Conservation (phyloP, 1,140 invertebrate genomes). For the Popillia japonica region DNA sequence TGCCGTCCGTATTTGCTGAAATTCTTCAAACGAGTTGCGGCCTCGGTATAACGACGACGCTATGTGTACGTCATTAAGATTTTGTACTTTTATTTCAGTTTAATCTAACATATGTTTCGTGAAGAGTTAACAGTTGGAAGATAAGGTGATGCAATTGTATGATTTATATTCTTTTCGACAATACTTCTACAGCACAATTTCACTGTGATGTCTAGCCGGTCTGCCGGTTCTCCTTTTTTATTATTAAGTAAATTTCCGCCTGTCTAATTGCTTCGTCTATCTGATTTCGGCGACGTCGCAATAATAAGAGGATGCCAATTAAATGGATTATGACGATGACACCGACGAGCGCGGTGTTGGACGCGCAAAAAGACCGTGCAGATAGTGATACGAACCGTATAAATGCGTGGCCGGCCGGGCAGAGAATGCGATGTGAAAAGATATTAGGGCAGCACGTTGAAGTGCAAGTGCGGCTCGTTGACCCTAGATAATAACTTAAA, state of each 20-base stretch:
- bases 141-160: no score
- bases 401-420: not conserved
- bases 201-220: no score
- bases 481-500: constrained; percentile 49
- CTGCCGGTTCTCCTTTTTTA: no score
- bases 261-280: constrained; percentile 9
- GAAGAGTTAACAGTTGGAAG: no score
- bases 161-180: no score
- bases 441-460: not conserved
- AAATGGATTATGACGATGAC: not conserved
- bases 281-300: constrained; percentile 6
- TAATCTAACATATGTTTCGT: no score
- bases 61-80: not conserved
- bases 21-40: not conserved
- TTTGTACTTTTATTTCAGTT: not conserved
- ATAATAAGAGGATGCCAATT: not conserved
- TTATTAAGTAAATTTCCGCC: constrained; percentile 4
- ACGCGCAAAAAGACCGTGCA: not conserved
- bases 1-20: not conserved
- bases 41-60: not conserved
- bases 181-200: no score
- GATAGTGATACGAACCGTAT: not conserved
- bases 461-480: constrained; percentile 47
- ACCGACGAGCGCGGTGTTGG: not conserved
- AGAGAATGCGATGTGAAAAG: not conserved